Percentiles rank a stretch among this genome's conserved stretches.
Conservation (phyloP, 2,888 invertebrate genomes). For the Blastobasis adustella region DNA sequence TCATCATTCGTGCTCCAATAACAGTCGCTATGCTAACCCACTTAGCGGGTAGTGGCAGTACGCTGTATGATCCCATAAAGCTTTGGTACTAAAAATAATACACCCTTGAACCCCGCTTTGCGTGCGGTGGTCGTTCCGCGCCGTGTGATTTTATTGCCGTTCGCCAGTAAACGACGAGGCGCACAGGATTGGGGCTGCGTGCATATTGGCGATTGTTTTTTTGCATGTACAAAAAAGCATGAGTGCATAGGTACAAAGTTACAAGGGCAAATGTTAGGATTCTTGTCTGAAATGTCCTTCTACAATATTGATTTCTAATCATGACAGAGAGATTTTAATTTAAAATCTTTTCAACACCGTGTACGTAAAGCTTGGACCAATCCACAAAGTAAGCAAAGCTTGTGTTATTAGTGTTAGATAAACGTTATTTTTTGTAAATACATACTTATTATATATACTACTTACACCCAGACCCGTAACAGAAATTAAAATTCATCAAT, state of each 20-base stretch:
- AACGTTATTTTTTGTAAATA: too few relatives aligned
- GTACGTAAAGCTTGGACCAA: too few relatives aligned
- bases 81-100: conserved; percentile 2
- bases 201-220: neutral
- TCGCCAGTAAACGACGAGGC: conserved; percentile 1
- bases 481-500: too few relatives aligned
- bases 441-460: too few relatives aligned
- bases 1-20: too few relatives aligned
- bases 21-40: neutral
- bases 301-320: too few relatives aligned
- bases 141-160: conserved; percentile 18
- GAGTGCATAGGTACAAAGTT: too few relatives aligned
- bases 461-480: too few relatives aligned
- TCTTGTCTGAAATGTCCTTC: too few relatives aligned
- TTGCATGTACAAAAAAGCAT: neutral
- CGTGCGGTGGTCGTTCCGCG: conserved; percentile 8
- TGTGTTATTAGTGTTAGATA: too few relatives aligned
- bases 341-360: neutral
- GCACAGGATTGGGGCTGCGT: neutral
- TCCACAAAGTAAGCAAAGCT: too few relatives aligned
- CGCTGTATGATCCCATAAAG: neutral
- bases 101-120: conserved; percentile 11
- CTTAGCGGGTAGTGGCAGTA: neutral
- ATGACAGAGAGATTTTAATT: neutral
- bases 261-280: too few relatives aligned